These are phyloP conservation scores for Gavialis gangeticus DNA, from an alignment of 2,113 vertebrate genomes.

Conservation along the genomic window DNA sequence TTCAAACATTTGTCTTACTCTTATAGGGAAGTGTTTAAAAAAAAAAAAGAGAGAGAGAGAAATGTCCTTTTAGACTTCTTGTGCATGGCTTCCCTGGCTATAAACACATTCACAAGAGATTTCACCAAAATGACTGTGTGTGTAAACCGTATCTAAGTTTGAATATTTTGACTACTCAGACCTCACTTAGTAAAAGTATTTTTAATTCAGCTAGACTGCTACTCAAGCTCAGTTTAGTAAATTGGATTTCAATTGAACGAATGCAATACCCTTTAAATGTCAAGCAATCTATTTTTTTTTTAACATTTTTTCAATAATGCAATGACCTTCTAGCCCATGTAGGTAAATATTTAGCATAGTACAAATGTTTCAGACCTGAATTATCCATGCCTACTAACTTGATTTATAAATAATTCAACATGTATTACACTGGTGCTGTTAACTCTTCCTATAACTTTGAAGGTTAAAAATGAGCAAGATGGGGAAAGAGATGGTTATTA, in stretches of 20 bases:
- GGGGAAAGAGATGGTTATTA: not conserved
- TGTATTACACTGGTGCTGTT: not conserved
- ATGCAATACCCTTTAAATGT: not conserved
- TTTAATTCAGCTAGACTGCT: not conserved
- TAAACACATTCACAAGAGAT: not conserved
- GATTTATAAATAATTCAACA: not conserved
- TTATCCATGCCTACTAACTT: not conserved
- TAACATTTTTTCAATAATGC: not conserved
- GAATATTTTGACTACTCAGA: not conserved
- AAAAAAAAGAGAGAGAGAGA: not conserved
- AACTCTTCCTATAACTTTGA: accelerated
- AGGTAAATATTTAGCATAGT: not conserved
- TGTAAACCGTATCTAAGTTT: not conserved
- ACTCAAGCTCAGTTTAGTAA: not conserved
- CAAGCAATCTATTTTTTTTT: not conserved
- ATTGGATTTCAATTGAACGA: not conserved
- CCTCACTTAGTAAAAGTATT: not conserved
- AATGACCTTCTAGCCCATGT: not conserved
- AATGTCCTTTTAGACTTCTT: too few species aligned
- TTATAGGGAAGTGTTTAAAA: not conserved
- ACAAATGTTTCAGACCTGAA: not conserved
- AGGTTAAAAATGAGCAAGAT: not conserved
- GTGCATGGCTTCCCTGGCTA: not conserved
- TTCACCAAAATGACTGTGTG: not conserved
- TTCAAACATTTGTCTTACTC: not conserved